Conservation (phyloP, 2,113 vertebrate species). For the Speoplatyrhinus poulsoni region DNA sequence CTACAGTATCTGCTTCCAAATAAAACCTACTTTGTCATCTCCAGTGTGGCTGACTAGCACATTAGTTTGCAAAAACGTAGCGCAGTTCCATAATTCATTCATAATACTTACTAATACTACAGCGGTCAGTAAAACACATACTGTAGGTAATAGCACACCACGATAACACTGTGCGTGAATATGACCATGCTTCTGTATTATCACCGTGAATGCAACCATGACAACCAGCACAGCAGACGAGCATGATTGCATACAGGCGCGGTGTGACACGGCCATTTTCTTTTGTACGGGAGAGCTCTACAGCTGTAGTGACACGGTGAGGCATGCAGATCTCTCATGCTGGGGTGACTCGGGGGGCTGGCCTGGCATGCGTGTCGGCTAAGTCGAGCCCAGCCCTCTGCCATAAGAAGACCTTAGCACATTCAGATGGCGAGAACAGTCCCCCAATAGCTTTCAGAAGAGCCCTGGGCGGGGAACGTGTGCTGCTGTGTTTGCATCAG, state of each 20-base stretch:
- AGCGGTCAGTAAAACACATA: too few species aligned
- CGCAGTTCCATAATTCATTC: too few species aligned
- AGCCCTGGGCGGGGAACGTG: not conserved
- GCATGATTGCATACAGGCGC: slow-evolving; percentile 42
- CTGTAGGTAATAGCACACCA: too few species aligned
- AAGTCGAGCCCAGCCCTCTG: slow-evolving; percentile 46
- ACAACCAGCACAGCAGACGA: not conserved
- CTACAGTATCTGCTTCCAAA: too few species aligned
- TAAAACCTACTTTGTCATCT: too few species aligned
- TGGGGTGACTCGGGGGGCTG: slow-evolving; percentile 39
- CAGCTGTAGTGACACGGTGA: slow-evolving; percentile 15
- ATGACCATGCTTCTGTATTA: too few species aligned
- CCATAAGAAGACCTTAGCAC: slow-evolving; percentile 48
- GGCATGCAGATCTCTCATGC: slow-evolving; percentile 72
- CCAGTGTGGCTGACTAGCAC: too few species aligned
- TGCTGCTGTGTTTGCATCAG: slow-evolving; percentile 2
- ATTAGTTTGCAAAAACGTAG: too few species aligned
- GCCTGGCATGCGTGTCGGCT: slow-evolving; percentile 62
- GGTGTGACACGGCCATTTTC: slow-evolving; percentile 6
- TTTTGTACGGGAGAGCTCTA: slow-evolving; percentile 20
- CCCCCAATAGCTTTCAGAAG: slow-evolving; percentile 73
- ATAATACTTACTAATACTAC: too few species aligned
- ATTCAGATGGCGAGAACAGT: slow-evolving; percentile 41
- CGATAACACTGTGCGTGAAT: too few species aligned
- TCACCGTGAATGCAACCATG: too few species aligned